Base-by-base conservation (phyloP, 1,140 invertebrate species). In the Rhagoletis pomonella region DNA sequence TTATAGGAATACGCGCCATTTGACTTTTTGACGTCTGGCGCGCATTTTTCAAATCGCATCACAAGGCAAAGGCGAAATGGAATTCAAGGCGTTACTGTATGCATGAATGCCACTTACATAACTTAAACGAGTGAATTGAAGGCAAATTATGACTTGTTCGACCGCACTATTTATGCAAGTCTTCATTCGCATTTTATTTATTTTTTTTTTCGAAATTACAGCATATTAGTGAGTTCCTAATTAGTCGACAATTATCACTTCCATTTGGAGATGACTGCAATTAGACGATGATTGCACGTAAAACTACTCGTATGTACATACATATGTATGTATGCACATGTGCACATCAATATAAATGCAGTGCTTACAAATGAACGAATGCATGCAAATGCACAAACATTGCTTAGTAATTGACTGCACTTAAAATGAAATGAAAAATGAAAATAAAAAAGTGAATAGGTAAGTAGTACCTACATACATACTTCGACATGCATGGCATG, bases 361-460 rank as follows among this genome's bases (percentile, higher is more conserved):
- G 64, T 29, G 47, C 42, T 3, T 29, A 47, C 67, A 47, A 73
- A 47, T 7, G 17, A 77, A 77, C n/a, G 44, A n/a, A 47, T 55
- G 73, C 73, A 81, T 81, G 73, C 73, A 81, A 81, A 81, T 55
- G 73, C 19, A 81, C 73, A 81, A 81, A 81, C 73, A 81, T 81
- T 81, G 73, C 73, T 42, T 81, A 19, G 47, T 58, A 81, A 81
- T 81, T 81, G 73, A 81, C n/a, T 81, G 47, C 73, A 81, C 44
- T 58, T 81, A 81, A 81, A 81, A 55, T 10, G 73, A 81, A 81
- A 81, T 9, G 44, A n/a, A 81, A 81, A 81, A 81, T 50, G n/a
- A 55, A 81, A 81, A 81, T 50, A 50, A 47, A 47, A 17, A 73
- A 47, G 47, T 55, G 50, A 73, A 81, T 50, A 81, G 73, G 73